phyloP scores from a whole-genome alignment of 2,797 vertebrate genomes.

The Syndactyla subalaris region DNA sequence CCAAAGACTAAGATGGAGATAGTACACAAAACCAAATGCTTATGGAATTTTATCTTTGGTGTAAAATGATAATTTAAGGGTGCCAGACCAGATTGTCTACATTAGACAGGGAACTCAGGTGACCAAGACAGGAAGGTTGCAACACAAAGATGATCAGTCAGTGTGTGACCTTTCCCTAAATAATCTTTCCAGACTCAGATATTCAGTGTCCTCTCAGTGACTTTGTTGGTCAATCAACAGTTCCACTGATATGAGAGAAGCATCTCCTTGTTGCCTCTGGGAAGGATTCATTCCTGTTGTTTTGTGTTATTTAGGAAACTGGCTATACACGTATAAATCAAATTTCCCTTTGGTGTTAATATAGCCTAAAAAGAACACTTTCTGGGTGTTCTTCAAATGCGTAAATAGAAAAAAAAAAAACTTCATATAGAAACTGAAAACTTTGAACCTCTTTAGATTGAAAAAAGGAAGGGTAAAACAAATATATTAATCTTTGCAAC shows the following conservation, averaged over 20 bases:
- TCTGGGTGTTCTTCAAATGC: fast-evolving
- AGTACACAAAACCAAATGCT: neutral
- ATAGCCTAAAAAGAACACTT: neutral
- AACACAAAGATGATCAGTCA: neutral
- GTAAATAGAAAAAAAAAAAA: neutral
- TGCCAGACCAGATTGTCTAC: neutral
- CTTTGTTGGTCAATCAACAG: neutral
- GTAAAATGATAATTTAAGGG: neutral
- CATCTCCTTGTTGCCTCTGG: neutral
- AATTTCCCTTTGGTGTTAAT: neutral
- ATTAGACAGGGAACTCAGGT: neutral
- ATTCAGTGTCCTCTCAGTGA: neutral
- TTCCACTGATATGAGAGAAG: neutral
- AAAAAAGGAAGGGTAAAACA: neutral
- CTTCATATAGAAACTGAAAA: neutral
- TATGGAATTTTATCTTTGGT: neutral
- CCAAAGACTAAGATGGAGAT: neutral
- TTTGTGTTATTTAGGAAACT: neutral
- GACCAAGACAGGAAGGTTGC: neutral
- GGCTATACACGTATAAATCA: neutral
- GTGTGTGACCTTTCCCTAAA: neutral
- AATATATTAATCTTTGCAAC: neutral
- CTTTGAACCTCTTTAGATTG: neutral
- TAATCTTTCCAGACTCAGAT: neutral
- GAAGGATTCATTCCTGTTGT: neutral